Evolutionary conservation across 2,888 invertebrate species (phyloP).

Genomic region (Apantesis nais): DNA sequence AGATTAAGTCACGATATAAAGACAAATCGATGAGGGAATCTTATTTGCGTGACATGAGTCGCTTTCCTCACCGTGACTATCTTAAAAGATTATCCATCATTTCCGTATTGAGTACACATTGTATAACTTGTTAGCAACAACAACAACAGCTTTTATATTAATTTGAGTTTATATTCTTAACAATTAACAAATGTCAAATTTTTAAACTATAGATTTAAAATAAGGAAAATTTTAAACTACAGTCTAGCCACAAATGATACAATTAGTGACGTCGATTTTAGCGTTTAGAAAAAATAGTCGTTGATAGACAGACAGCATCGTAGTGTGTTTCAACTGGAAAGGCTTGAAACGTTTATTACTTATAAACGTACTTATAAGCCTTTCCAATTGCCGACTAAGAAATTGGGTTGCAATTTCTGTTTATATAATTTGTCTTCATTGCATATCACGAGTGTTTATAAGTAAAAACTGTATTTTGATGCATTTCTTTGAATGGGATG

Average conservation of each 20-base stretch:
- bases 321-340: no score
- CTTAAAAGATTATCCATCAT: constrained; percentile 61
- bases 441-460: not conserved
- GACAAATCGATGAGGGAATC: constrained; percentile 36
- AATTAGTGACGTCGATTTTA: not conserved
- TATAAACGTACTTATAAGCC: no score
- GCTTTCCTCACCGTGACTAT: constrained; percentile 38
- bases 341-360: not conserved
- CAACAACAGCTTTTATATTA: constrained; percentile 84
- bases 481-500: not conserved
- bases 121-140: constrained; percentile 84
- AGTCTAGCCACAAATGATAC: constrained; percentile 5
- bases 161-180: constrained; percentile 72
- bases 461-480: not conserved
- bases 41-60: constrained; percentile 35
- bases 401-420: not conserved
- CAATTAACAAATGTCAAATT: constrained; percentile 66
- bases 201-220: constrained; percentile 39
- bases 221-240: constrained; percentile 13
- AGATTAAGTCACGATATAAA: constrained; percentile 62
- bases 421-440: not conserved
- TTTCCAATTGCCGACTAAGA: not conserved
- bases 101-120: constrained; percentile 74
- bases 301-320: not conserved
- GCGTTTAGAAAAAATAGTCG: not conserved